Base-by-base conservation (phyloP, 1,140 invertebrate species). In the Pseudachorutes palmiensis region DNA sequence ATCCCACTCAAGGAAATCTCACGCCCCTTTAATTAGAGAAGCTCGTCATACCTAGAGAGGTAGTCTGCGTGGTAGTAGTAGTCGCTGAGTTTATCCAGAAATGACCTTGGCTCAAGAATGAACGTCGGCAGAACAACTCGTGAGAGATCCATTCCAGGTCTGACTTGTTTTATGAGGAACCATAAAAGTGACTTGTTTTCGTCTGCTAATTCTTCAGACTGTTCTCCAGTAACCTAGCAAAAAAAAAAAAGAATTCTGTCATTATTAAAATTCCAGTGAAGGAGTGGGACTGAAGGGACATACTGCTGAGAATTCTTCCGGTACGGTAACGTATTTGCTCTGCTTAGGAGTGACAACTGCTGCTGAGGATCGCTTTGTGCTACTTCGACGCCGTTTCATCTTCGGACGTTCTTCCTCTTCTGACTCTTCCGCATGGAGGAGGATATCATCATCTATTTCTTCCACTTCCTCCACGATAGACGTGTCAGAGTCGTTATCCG, bases 71-170 rank as follows among this genome's bases (percentile, higher is more conserved):
- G 93, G 78, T 94, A 96, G 79, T 96, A 94, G 49, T 92, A 93
- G 80, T 96, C 92, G 0, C 89, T 86, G 0, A 96, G 81, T 79
- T 95, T 96, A 77, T 97, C 94, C 16, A 97, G 80, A 78, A 97
- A 95, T 1, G 93, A 96, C 64, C 93, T 79, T 22, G 92, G 92
- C 76, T 97, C 94, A 61, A 97, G 76, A 64, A 92, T 91, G 75
- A 91, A 92, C 0, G 89, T 92, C 0, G 93, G 93, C 57, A 97
- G 79, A 9, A 94, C 92, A 31, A 97, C 93, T 80, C 94, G 93
- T 60, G 91, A 94, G n/a, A 97, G 80, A 80, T 96, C 94, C 93
- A 96, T 96, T 24, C 94, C 93, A 24, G 94, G 94, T 28, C 92
- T 82, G 74, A 95, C 91, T 83, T 97, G 93, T 79, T 96, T 96